Base-by-base conservation (phyloP, 2,113 vertebrate species). In the Hippocampus guttulatus region DNA sequence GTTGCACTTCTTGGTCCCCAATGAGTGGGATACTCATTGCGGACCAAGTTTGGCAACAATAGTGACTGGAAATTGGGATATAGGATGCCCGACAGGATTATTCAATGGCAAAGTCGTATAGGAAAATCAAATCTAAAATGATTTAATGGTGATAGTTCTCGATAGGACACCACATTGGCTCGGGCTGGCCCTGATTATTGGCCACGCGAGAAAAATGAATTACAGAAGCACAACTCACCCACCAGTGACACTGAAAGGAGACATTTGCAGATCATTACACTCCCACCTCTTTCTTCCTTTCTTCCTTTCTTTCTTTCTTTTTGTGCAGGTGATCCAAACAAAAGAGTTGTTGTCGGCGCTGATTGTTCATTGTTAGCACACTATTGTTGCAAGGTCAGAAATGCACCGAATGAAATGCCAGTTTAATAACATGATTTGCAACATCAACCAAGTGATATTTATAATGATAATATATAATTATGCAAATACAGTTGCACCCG, bases 201-300 rank as follows among this genome's bases (percentile, higher is more conserved):
- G 23, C 23, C 43, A 65, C 43, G 18, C 2, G 41, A 18, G 41
- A 65, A 27, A 47, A 47, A 27, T 65, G 41, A 14, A 16, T 65
- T 3, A 27, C 43, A 47, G 23, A 27, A 47, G 43, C 41, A 18
- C 25, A 45, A 15, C 11, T 23, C n/a, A 25, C 20, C 15, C 21
- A 64, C 40, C 40, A 49, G 27, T 47, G 41, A 27, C 23, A 65
- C 23, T 65, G 40, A 65, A 65, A 47, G 47, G 64, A 47, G 64
- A 65, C 64, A 65, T 65, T 65, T 65, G 18, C 41, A 16, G 14
- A 65, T 49, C n/a, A 45, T 5, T 10, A 33, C n/a, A 45, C 23
- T 25, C 10, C 33, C n/a, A 8, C 12, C 64, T 65, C 45, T 33
- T 33, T 33, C 30, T 33, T 33, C 3, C 30, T 33, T 41, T n/a